Conservation (phyloP, 2,888 invertebrate genomes). For the Synergus laeviventris region DNA sequence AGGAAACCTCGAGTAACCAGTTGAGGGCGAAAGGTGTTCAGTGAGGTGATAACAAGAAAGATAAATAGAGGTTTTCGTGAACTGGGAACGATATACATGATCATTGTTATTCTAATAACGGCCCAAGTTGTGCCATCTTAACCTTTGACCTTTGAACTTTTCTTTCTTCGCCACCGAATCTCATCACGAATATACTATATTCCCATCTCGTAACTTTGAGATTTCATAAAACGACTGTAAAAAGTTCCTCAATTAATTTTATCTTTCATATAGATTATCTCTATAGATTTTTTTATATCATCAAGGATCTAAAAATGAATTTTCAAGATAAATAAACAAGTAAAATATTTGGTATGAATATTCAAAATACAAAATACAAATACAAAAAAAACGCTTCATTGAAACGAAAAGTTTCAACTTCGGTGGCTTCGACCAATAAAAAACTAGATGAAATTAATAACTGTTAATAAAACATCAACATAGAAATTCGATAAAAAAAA, state of each 20-base stretch:
- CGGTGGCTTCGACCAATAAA: too few species aligned
- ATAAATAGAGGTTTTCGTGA: constrained; percentile 28
- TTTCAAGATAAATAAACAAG: too few species aligned
- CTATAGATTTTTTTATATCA: background rate
- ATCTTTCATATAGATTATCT: too few species aligned
- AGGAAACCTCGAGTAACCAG: constrained; percentile 22
- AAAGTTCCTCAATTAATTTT: too few species aligned
- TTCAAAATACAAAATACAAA: too few species aligned
- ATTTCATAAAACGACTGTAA: background rate
- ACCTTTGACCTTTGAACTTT: background rate
- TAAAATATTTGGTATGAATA: constrained; percentile 1
- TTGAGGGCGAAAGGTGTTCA: constrained; percentile 26
- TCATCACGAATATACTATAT: background rate
- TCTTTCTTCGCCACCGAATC: background rate
- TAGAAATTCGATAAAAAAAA: constrained; percentile 1
- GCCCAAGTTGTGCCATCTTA: background rate
- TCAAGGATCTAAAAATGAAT: background rate
- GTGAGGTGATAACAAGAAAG: constrained; percentile 35
- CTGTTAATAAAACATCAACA: constrained; percentile 15
- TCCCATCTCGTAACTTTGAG: background rate
- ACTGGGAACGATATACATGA: background rate
- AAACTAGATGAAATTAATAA: too few species aligned
- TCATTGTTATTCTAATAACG: constrained; percentile 17
- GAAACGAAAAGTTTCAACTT: too few species aligned
- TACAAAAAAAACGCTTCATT: too few species aligned